A percentile compares a stretch with the other conserved stretches of the same genome.
These are phyloP conservation scores for Apamea epomidion DNA, from an alignment of 2,888 invertebrate species.

Conservation along the genomic window DNA sequence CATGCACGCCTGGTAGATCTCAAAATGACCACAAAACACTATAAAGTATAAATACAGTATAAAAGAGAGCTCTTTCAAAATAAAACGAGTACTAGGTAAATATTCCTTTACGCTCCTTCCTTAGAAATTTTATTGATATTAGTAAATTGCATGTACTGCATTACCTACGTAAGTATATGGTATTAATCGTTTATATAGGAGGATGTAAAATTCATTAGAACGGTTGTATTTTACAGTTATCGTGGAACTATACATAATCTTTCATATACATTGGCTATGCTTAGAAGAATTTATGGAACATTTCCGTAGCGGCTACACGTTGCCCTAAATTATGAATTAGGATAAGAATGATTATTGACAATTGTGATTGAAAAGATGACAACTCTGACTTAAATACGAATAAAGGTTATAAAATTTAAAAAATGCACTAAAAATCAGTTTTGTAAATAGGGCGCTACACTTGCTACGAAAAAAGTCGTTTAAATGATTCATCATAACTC, in stretches of 20 bases:
- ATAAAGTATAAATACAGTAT: conserved; percentile 29
- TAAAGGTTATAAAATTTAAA: not conserved
- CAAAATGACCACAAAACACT: conserved; percentile 33
- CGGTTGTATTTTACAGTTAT: not conserved
- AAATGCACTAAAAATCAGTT: not conserved
- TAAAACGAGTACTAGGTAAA: conserved; percentile 11
- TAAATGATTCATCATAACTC: not conserved
- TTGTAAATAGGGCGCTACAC: not conserved
- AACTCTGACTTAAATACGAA: not conserved
- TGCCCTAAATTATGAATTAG: not conserved
- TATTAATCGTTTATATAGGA: not conserved
- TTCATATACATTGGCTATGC: not conserved
- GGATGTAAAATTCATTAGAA: not conserved
- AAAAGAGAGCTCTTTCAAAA: conserved; percentile 23
- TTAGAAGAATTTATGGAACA: not conserved
- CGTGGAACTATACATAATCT: conserved; percentile 3
- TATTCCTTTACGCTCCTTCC: conserved; percentile 20
- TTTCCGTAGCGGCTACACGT: not conserved
- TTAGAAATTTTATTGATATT: conserved; percentile 23
- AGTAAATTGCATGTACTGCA: conserved; percentile 15
- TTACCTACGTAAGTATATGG: not conserved
- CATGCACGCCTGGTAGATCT: conserved; percentile 30
- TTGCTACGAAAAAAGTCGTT: not conserved
- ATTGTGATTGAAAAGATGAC: not conserved
- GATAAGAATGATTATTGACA: not conserved